Conservation (phyloP, 2,797 vertebrate genomes). For the Chiloscyllium punctatum region DNA sequence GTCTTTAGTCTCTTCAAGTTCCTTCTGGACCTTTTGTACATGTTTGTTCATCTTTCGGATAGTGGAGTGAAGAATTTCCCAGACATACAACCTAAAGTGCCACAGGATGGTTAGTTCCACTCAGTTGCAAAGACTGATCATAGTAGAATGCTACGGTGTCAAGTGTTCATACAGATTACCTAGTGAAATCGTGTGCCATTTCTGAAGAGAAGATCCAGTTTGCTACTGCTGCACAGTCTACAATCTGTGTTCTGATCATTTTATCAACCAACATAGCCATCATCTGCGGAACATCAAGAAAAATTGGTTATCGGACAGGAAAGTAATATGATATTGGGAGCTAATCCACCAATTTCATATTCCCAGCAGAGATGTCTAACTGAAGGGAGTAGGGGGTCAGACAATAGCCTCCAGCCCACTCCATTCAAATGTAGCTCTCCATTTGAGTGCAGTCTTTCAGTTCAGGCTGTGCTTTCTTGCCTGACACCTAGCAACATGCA, state of each 20-base stretch:
- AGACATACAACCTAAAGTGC: slow-evolving; percentile 74
- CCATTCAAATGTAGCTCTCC: not conserved
- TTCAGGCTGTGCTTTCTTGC: not conserved
- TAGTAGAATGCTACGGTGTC: not conserved
- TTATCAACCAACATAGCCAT: slow-evolving; percentile 92
- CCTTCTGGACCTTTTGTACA: slow-evolving; percentile 92
- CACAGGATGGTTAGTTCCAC: not conserved
- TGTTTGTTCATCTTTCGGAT: slow-evolving; percentile 99
- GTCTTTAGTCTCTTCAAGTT: slow-evolving; percentile 90
- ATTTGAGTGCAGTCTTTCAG: not conserved
- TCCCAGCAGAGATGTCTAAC: not conserved
- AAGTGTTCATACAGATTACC: slow-evolving; percentile 56
- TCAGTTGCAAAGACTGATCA: slow-evolving; percentile 39
- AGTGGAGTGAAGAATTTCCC: slow-evolving; percentile 96
- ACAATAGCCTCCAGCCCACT: not conserved
- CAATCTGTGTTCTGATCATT: slow-evolving; percentile 92
- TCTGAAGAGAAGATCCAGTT: slow-evolving; percentile 98
- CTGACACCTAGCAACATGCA: too few species aligned
- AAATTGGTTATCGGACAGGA: not conserved
- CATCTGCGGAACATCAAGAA: slow-evolving; percentile 66
- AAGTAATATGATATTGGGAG: not conserved
- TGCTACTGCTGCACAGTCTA: slow-evolving; percentile 93
- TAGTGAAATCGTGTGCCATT: slow-evolving; percentile 89
- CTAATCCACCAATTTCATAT: not conserved
- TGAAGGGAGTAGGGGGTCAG: not conserved